These are phyloP conservation scores for Polypterus senegalus DNA, from an alignment of 2,113 vertebrate species.

Conservation along the genomic window DNA sequence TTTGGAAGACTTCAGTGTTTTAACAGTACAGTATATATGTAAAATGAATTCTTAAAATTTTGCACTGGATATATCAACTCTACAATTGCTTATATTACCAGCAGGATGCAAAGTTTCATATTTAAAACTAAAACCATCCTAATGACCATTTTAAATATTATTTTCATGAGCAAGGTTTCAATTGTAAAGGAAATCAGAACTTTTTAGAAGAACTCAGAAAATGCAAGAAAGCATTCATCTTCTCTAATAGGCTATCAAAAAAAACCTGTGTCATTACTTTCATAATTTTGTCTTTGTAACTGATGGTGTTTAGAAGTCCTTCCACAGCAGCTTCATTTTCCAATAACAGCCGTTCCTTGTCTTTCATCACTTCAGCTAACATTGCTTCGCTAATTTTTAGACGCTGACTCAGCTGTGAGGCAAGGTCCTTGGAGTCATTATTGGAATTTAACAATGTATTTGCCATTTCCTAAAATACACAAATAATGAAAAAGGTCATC, in stretches of 20 bases:
- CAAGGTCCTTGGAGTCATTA: slow-evolving; percentile 34
- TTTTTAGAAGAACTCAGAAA: too few species aligned
- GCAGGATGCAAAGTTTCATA: too few species aligned
- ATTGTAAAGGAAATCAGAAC: too few species aligned
- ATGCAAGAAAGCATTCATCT: too few species aligned
- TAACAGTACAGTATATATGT: too few species aligned
- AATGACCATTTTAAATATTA: too few species aligned
- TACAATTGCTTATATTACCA: too few species aligned
- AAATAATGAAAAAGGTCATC: background rate
- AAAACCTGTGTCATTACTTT: slow-evolving; percentile 31
- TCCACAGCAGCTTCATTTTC: slow-evolving; percentile 56
- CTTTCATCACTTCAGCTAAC: slow-evolving; percentile 49
- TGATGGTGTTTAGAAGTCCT: slow-evolving; percentile 47
- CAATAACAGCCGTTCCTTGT: slow-evolving; percentile 44
- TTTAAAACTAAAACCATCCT: too few species aligned
- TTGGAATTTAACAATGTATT: slow-evolving; percentile 39
- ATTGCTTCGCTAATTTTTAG: slow-evolving; percentile 52
- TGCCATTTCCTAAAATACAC: slow-evolving; percentile 37
- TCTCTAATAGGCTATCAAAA: background rate
- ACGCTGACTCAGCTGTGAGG: slow-evolving; percentile 53
- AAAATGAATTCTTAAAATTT: too few species aligned
- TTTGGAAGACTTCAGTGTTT: too few species aligned
- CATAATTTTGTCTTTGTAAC: slow-evolving; percentile 56
- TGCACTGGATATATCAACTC: too few species aligned
- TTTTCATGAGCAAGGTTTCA: too few species aligned